Percentiles rank a stretch among this genome's conserved stretches.
Evolutionary conservation across 1,140 invertebrate species (phyloP).

Genomic region (Coenobita brevimanus): DNA sequence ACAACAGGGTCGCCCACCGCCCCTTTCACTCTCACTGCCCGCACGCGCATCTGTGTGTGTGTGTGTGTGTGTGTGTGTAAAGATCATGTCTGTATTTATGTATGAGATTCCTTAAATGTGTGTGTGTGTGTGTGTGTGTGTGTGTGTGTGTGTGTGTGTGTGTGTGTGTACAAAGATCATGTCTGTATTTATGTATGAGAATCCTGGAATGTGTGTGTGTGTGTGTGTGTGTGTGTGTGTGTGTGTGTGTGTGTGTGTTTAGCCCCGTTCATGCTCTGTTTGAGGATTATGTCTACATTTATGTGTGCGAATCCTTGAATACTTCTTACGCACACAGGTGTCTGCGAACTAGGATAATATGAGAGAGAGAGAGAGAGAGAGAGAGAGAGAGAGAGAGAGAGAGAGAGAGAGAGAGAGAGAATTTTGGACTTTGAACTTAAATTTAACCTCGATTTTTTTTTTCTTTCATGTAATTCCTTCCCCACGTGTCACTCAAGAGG

Average conservation of each 20-base stretch:
- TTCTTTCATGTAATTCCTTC: too few species aligned
- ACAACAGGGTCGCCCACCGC: too few species aligned
- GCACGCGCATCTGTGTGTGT: neutral
- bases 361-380: neutral
- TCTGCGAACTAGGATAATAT: neutral
- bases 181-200: neutral
- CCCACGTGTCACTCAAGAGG: too few species aligned
- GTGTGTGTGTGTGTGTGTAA: slow-evolving; percentile 3
- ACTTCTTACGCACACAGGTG: neutral
- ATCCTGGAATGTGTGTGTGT: neutral
- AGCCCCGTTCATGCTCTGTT: neutral
- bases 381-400: neutral
- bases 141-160: neutral
- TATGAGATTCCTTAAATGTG: too few species aligned
- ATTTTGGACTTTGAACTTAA: too few species aligned
- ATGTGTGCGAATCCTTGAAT: neutral
- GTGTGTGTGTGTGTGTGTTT: too few species aligned
- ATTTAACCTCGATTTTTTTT: too few species aligned
- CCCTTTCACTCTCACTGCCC: too few species aligned
- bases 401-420: slow-evolving; percentile 1
- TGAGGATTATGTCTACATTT: neutral
- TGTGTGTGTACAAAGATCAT: too few species aligned
- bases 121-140: neutral
- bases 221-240: neutral
- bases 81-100: neutral